phyloP scores from a whole-genome alignment of 2,888 invertebrate genomes.

The Cephus pygmeus region DNA sequence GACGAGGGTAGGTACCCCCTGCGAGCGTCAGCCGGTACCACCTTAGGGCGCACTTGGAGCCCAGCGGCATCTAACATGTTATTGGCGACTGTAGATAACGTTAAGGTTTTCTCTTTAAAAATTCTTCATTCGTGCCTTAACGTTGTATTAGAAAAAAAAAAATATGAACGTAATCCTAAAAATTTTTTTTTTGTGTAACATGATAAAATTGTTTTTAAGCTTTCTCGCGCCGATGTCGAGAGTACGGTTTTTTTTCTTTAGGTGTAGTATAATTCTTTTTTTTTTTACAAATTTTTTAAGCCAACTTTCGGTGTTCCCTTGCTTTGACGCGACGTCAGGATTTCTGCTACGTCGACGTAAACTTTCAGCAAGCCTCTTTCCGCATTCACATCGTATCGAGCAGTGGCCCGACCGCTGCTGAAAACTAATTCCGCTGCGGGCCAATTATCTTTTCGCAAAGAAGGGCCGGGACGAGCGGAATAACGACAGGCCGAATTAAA shows the following conservation, averaged over 20 bases:
- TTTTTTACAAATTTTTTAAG: too few relatives aligned
- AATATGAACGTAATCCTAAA: too few relatives aligned
- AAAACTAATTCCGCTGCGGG: slow-evolving; percentile 31
- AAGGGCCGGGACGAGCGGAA: slow-evolving; percentile 16
- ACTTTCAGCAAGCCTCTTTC: background rate
- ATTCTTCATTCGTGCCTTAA: background rate
- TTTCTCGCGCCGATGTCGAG: too few relatives aligned
- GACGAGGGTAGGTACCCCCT: background rate
- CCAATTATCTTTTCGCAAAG: slow-evolving; percentile 29
- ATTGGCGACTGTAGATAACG: background rate
- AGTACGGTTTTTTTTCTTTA: too few relatives aligned
- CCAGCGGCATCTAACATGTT: background rate
- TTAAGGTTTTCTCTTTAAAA: background rate
- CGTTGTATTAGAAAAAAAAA: background rate
- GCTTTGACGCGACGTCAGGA: background rate
- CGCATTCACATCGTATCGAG: slow-evolving; percentile 12
- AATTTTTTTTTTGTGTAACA: too few relatives aligned
- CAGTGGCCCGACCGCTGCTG: slow-evolving; percentile 8
- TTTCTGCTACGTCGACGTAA: background rate
- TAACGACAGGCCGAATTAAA: slow-evolving; percentile 32
- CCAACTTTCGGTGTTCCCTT: background rate
- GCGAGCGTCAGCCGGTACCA: background rate
- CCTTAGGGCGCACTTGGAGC: background rate
- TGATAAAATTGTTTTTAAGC: too few relatives aligned
- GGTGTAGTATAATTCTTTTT: too few relatives aligned